Evolutionary conservation across 2,113 vertebrate genomes (phyloP), one percentile per base, ranked within the genome.

Genomic region (Pelodiscus sinensis): DNA sequence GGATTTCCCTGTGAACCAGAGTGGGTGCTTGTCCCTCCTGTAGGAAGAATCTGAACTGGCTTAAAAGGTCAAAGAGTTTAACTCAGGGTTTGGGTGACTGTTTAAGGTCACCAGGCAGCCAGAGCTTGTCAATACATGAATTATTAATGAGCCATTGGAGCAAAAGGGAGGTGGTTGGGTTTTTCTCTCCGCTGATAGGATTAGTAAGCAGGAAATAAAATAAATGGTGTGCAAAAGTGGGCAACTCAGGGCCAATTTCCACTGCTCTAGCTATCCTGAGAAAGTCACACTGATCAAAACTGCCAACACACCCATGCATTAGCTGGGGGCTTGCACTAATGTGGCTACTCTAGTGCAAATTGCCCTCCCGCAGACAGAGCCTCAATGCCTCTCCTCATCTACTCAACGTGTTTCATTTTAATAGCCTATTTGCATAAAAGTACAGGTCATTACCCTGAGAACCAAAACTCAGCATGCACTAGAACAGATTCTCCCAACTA

Each of bases 1-100:
- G 94, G 96, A 96, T 96, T 96, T 97, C 95, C 93, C 94, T 94
- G 88, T 92, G 96, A 97, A 97, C 97, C 96, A 97, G 94, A 96
- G 86, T 24, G 73, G 95, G 94, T 89, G 86, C 86, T 38, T n/a
- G 87, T 84, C 95, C 95, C 94, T 96, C 85, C 88, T 86, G 79
- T 81, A 82, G 50, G 85, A 93, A 88, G 95, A 93, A 94, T 89
- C 94, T 91, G 93, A 97, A 94, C 91, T 92, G 94, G 92, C 95
- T 96, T 96, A 95, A 97, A 97, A 96, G 95, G 95, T 96, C 94
- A 94, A 93, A 86, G 58, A 71, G 56, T 92, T 96, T 35, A 10
- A 85, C 82, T 62, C 82, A 85, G 91, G 93, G 95, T 92, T 94
- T 94, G 84, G 92, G 78, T 89, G 90, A 92, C 51, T 94, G 93